Percentiles rank a stretch among this genome's conserved stretches.
Conservation (phyloP, 2,888 invertebrate genomes). For the Isoperla grammatica region DNA sequence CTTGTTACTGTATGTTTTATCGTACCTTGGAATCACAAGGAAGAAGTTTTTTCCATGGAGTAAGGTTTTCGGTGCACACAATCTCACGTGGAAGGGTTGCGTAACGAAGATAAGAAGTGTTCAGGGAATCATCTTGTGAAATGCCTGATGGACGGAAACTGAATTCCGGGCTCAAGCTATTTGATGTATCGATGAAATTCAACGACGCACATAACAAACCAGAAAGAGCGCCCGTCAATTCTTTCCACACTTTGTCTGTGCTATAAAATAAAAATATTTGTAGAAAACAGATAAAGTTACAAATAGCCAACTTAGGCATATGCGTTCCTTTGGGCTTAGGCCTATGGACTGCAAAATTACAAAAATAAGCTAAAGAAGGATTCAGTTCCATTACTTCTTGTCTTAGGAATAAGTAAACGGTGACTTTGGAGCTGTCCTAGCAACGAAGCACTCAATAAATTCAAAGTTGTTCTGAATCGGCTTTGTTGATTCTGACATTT, state of each 20-base stretch:
- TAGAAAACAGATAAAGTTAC: not conserved
- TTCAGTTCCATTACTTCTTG: too few species aligned
- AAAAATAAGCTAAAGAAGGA: too few species aligned
- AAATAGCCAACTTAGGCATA: not conserved
- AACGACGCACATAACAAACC: slow-evolving; percentile 95
- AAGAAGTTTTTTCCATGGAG: slow-evolving; percentile 95
- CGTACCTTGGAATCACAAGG: slow-evolving; percentile 82
- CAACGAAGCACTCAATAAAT: too few species aligned
- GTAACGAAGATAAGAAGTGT: slow-evolving; percentile 62
- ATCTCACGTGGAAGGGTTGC: slow-evolving; percentile 92
- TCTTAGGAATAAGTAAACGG: too few species aligned
- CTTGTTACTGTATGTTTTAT: not conserved
- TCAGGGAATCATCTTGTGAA: slow-evolving; percentile 45
- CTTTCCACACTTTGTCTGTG: slow-evolving; percentile 81
- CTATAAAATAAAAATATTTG: slow-evolving; percentile 42
- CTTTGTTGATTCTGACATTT: too few species aligned
- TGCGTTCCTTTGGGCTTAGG: not conserved
- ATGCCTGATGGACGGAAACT: slow-evolving; percentile 73
- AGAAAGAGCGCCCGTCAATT: slow-evolving; percentile 82
- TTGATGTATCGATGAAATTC: slow-evolving; percentile 83
- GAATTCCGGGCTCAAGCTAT: slow-evolving; percentile 77
- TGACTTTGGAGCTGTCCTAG: too few species aligned
- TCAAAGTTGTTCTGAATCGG: too few species aligned
- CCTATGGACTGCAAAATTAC: not conserved
- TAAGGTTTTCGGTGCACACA: slow-evolving; percentile 97